phyloP scores from a whole-genome alignment of 2,797 vertebrate species.

The Atherinosoma microstoma region DNA sequence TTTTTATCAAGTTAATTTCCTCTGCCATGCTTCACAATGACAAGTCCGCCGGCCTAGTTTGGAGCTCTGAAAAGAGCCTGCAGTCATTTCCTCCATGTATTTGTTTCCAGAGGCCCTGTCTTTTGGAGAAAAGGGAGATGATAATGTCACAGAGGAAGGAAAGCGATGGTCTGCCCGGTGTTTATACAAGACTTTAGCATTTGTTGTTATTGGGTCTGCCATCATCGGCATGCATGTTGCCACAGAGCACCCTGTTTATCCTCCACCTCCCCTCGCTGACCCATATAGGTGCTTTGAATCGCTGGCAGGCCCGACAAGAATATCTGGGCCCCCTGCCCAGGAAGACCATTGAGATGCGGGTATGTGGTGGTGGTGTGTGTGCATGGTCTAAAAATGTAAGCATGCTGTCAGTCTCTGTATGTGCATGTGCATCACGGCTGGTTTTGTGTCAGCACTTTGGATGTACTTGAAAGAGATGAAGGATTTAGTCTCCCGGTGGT shows the following conservation, averaged over 20 bases:
- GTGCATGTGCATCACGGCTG: constrained; percentile 16
- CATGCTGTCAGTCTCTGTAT: constrained; percentile 22
- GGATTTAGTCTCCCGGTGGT: constrained; percentile 66
- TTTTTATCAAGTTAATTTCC: constrained; percentile 55
- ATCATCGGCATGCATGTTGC: constrained; percentile 52
- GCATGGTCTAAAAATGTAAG: constrained; percentile 43
- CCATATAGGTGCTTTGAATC: constrained; percentile 80
- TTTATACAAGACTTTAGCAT: constrained; percentile 60
- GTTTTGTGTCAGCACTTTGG: constrained; percentile 55
- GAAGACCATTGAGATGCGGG: constrained; percentile 64
- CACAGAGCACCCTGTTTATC: constrained; percentile 32
- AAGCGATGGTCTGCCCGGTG: constrained; percentile 63
- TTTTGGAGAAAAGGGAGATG: constrained; percentile 36
- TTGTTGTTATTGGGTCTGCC: constrained; percentile 54
- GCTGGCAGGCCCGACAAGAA: constrained; percentile 70
- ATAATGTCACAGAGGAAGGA: constrained; percentile 61
- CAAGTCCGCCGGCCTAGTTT: constrained; percentile 46
- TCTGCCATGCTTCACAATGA: constrained; percentile 38
- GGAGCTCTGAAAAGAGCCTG: constrained; percentile 26
- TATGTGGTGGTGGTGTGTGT: constrained; percentile 19
- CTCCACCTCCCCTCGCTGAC: constrained; percentile 62
- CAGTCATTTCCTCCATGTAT: constrained; percentile 51
- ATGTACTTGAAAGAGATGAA: constrained; percentile 60
- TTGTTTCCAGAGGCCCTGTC: constrained; percentile 55
- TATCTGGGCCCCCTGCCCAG: constrained; percentile 75